A percentile compares a stretch with the other conserved stretches of the same genome.
Conservation (phyloP, 2,797 vertebrate genomes). For the Pipistrellus nathusii region DNA sequence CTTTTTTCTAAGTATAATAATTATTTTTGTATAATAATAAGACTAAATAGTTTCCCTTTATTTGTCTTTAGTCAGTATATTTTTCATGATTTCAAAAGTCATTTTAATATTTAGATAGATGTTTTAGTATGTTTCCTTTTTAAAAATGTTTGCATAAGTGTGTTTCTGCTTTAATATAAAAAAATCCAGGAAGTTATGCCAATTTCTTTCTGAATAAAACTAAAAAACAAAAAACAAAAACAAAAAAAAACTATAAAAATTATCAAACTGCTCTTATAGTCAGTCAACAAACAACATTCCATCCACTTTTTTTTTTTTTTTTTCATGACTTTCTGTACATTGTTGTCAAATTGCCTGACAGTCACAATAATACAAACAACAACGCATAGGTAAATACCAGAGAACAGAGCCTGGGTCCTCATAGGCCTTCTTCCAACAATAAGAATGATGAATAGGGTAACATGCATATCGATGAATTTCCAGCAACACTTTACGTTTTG, state of each 20-base stretch:
- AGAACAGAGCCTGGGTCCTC: conserved; percentile 65
- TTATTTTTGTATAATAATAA: neutral
- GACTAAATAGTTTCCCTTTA: neutral
- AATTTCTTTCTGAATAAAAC: conserved; percentile 77
- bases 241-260: conserved; percentile 76
- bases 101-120: neutral
- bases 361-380: conserved; percentile 79
- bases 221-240: conserved; percentile 70
- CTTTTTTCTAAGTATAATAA: neutral
- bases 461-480: conserved; percentile 75
- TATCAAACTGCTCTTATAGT: conserved; percentile 73
- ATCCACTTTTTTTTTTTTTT: conserved; percentile 78
- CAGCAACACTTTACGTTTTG: conserved; percentile 76
- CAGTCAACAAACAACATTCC: conserved; percentile 72
- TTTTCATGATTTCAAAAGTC: neutral
- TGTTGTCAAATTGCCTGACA: conserved; percentile 83
- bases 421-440: conserved; percentile 55
- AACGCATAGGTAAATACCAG: conserved; percentile 75
- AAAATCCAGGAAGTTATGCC: neutral
- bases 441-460: conserved; percentile 78
- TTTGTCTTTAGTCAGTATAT: neutral
- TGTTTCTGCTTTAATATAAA: neutral
- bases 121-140: neutral
- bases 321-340: conserved; percentile 74
- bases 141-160: neutral